These are phyloP conservation scores for Sarcoramphus papa DNA, from an alignment of 2,797 vertebrate species.

Conservation along the genomic window DNA sequence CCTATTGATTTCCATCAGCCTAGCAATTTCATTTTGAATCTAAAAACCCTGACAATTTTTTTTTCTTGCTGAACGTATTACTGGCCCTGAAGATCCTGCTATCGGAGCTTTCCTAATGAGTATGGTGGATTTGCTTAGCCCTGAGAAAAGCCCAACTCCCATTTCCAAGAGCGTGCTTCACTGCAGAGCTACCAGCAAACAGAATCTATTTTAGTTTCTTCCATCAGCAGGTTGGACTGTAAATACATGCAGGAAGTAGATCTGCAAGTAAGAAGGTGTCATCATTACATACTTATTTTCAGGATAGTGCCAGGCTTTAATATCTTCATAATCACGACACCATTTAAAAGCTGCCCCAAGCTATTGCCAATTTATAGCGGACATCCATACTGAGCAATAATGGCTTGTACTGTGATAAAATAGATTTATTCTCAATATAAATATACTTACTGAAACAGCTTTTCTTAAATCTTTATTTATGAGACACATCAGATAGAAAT, in stretches of 20 bases:
- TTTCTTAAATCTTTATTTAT: constrained; percentile 62
- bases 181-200: not conserved
- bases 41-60: not conserved
- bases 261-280: not conserved
- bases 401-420: constrained; percentile 53
- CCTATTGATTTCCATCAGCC: not conserved
- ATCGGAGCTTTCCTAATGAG: not conserved
- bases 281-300: constrained; percentile 38
- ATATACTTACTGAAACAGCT: constrained; percentile 58
- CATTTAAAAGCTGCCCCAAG: constrained; percentile 57
- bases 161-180: not conserved
- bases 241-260: constrained; percentile 6
- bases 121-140: not conserved
- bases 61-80: not conserved
- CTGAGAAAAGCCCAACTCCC: not conserved
- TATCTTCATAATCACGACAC: constrained; percentile 66
- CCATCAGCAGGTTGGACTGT: constrained; percentile 14
- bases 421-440: constrained; percentile 51
- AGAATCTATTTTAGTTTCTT: not conserved
- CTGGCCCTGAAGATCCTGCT: not conserved
- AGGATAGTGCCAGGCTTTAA: constrained; percentile 60
- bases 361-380: constrained; percentile 59
- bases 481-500: constrained; percentile 13
- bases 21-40: not conserved
- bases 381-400: constrained; percentile 58